These are phyloP conservation scores for Zaprionus nigranus DNA, from an alignment of 1,140 invertebrate genomes.

Conservation along the genomic window DNA sequence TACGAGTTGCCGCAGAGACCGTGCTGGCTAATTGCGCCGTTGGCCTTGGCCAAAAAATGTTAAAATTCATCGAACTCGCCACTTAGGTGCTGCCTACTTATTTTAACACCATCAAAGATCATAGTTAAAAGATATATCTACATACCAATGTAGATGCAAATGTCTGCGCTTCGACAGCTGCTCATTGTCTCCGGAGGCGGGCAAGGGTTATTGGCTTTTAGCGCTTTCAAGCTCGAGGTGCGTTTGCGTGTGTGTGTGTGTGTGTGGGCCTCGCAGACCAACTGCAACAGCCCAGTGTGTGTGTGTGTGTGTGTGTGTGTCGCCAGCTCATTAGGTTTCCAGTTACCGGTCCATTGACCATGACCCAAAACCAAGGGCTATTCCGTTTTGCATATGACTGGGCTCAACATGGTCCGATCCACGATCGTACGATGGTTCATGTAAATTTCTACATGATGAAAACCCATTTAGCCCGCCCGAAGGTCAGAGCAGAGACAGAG, in stretches of 20 bases:
- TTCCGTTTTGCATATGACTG: constrained; percentile 65
- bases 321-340: constrained; percentile 16
- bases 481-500: constrained; percentile 63
- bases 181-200: constrained; percentile 2
- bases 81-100: constrained; percentile 50
- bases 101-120: constrained; percentile 9
- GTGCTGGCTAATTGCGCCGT: constrained; percentile 60
- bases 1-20: constrained; percentile 26
- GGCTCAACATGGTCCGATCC: too few relatives aligned
- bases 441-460: constrained; percentile 68
- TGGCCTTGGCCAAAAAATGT: constrained; percentile 69
- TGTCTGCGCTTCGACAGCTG: not conserved
- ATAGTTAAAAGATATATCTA: not conserved
- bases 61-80: constrained; percentile 73
- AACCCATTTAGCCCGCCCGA: constrained; percentile 47
- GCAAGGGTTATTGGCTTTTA: constrained; percentile 9
- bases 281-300: constrained; percentile 2
- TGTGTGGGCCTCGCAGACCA: constrained; percentile 3
- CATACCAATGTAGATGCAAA: constrained; percentile 6
- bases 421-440: constrained; percentile 42
- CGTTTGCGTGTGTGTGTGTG: not conserved
- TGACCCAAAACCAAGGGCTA: constrained; percentile 66
- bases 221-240: not conserved
- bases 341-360: constrained; percentile 72
- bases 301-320: constrained; percentile 5